Base-by-base conservation (phyloP, 1,140 invertebrate species). In the Drosophila baimaii region DNA sequence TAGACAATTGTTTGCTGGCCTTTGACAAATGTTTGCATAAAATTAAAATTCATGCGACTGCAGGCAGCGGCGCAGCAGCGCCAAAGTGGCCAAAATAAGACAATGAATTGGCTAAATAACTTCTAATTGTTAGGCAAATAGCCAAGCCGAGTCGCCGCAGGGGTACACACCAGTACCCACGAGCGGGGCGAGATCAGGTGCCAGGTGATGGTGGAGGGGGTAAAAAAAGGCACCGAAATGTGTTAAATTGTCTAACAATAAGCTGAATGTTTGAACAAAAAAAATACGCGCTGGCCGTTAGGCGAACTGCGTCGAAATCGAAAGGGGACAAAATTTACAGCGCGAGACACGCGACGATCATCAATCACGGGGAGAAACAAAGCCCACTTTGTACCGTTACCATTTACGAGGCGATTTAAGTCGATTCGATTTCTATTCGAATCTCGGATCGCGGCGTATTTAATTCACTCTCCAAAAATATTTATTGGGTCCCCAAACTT, bases 61-160 rank as follows among this genome's bases (percentile, higher is more conserved):
- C 71, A 52, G 49, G 47, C 47, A 70, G 37, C 62, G 52, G 37
- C 62, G 52, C 74, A 61, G 27, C 47, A 74, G 33, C 55, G 43
- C 69, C 51, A 64, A 81, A 75, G 70, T 63, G 65, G 63, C 68
- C 70, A 85, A 80, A 77, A 81, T 59, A 56, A 89, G 47, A 89
- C 77, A 84, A 89, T 81, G 77, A 78, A 72, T 76, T 72, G 65
- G 66, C 80, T 75, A 89, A 88, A 89, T 81, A 89, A 77, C 80
- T 88, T 89, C 84, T 88, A 89, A 89, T 89, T 89, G 84, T 81
- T 89, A 73, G 59, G 63, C 85, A 89, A 89, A 89, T 80, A 89
- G 79, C 62, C 66, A 76, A 23, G 79, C 55, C 51, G 66, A 51
- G 23, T 47, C 39, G 52, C 66, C 57, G 51, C 46, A 35, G 71